A percentile compares a stretch with the other conserved stretches of the same genome.
These are phyloP conservation scores for Scaptomyza parva DNA, from an alignment of 2,888 invertebrate species.

Conservation along the genomic window DNA sequence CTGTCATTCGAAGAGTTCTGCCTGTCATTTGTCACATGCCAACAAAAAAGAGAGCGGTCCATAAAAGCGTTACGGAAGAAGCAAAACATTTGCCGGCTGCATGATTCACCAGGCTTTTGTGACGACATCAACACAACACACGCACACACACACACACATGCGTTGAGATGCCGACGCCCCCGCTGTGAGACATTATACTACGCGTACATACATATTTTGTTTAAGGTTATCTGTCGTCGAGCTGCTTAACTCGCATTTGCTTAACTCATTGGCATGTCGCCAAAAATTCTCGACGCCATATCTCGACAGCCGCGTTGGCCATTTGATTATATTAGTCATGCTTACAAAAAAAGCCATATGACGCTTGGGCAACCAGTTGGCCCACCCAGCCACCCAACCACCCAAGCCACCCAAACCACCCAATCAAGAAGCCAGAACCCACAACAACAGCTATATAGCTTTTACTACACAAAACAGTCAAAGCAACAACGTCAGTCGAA, in stretches of 20 bases:
- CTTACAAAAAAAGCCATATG: constrained; percentile 78
- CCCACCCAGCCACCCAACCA: no score
- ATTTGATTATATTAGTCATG: constrained; percentile 79
- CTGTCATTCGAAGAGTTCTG: constrained; percentile 6
- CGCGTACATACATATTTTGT: constrained; percentile 39
- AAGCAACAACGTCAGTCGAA: constrained; percentile 56
- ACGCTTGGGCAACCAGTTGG: constrained; percentile 58
- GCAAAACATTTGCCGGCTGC: constrained; percentile 48
- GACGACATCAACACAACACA: constrained; percentile 64
- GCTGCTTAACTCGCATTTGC: constrained; percentile 53
- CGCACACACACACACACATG: neutral
- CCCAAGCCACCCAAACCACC: constrained; percentile 14
- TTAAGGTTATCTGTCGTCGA: constrained; percentile 60
- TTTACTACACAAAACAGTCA: constrained; percentile 33
- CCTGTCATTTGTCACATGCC: constrained; percentile 57
- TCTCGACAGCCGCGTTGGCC: constrained; percentile 57
- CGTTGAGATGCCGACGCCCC: constrained; percentile 15
- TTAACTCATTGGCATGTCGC: constrained; percentile 73
- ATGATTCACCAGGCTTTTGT: constrained; percentile 62
- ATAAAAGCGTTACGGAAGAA: constrained; percentile 37
- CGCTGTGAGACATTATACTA: constrained; percentile 29
- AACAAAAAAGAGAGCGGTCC: constrained; percentile 13
- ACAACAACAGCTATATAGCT: constrained; percentile 52
- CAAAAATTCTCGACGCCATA: constrained; percentile 69
- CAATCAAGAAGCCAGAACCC: constrained; percentile 30